phyloP scores from a whole-genome alignment of 2,888 invertebrate species.

The Eilema depressum region DNA sequence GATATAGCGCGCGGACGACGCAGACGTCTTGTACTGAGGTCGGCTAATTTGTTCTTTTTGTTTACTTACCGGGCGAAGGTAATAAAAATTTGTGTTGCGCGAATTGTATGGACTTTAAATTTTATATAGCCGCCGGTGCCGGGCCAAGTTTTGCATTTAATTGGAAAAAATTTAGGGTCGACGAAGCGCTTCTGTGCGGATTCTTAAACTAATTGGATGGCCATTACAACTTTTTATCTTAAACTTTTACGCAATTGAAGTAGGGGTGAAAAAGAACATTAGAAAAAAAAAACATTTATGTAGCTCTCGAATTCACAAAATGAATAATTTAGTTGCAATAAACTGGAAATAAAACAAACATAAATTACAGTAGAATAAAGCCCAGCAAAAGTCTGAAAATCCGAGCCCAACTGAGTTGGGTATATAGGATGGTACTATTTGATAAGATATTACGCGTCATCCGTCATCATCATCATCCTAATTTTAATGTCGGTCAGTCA shows the following conservation, averaged over 20 bases:
- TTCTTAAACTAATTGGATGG: constrained; percentile 85
- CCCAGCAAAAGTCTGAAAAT: neutral
- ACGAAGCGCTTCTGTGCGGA: constrained; percentile 83
- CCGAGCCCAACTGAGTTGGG: too few species aligned
- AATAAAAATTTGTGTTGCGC: constrained; percentile 87
- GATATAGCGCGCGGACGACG: constrained; percentile 73
- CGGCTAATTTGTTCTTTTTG: constrained; percentile 85
- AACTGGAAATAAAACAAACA: neutral
- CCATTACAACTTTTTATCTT: constrained; percentile 83
- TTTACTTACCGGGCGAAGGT: constrained; percentile 83
- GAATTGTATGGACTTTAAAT: constrained; percentile 86
- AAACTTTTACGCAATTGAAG: constrained; percentile 75
- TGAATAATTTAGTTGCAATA: neutral
- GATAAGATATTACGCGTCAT: too few species aligned
- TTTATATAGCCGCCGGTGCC: constrained; percentile 82
- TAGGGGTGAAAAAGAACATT: constrained; percentile 61
- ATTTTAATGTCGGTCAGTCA: neutral
- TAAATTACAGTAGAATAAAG: constrained; percentile 1
- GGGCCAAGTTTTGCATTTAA: constrained; percentile 85
- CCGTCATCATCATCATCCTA: too few species aligned
- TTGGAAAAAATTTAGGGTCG: constrained; percentile 85
- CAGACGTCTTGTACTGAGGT: constrained; percentile 76
- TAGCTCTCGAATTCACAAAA: neutral
- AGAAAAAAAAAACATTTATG: constrained; percentile 41
- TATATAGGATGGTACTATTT: too few species aligned